Percentiles rank a stretch among this genome's conserved stretches.
These are phyloP conservation scores for Amblyornis subalaris DNA, from an alignment of 2,113 vertebrate genomes.

Conservation along the genomic window DNA sequence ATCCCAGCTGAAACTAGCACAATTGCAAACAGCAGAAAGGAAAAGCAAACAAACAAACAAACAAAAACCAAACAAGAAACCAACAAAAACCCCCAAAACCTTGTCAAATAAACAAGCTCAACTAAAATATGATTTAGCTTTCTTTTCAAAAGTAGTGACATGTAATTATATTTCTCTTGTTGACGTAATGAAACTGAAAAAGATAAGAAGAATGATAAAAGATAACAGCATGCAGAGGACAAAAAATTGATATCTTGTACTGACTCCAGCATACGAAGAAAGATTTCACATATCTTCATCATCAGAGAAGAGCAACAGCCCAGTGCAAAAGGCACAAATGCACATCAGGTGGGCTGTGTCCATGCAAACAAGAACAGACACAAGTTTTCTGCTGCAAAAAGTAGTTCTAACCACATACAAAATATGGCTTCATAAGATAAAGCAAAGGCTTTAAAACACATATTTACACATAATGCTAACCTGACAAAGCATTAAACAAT, in stretches of 20 bases:
- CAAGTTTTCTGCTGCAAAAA: not conserved
- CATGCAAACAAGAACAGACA: not conserved
- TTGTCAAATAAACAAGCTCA: not conserved
- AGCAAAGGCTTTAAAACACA: not conserved
- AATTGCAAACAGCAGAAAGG: not conserved
- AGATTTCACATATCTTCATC: not conserved
- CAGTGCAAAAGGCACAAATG: not conserved
- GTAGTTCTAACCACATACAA: not conserved
- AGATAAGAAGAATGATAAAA: not conserved
- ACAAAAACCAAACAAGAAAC: not conserved
- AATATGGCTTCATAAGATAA: not conserved
- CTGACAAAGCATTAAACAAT: not conserved
- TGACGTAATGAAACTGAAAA: not conserved
- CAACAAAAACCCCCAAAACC: too few relatives aligned
- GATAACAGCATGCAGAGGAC: not conserved
- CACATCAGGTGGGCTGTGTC: not conserved
- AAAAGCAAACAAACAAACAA: not conserved
- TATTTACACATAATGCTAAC: not conserved
- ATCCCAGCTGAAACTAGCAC: not conserved
- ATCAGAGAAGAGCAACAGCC: not conserved
- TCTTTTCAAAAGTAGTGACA: not conserved
- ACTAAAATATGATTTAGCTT: not conserved
- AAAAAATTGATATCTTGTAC: not conserved
- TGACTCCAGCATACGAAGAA: not conserved
- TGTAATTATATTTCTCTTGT: not conserved